phyloP scores from a whole-genome alignment of 2,888 invertebrate genomes.

The Dryobota labecula region DNA sequence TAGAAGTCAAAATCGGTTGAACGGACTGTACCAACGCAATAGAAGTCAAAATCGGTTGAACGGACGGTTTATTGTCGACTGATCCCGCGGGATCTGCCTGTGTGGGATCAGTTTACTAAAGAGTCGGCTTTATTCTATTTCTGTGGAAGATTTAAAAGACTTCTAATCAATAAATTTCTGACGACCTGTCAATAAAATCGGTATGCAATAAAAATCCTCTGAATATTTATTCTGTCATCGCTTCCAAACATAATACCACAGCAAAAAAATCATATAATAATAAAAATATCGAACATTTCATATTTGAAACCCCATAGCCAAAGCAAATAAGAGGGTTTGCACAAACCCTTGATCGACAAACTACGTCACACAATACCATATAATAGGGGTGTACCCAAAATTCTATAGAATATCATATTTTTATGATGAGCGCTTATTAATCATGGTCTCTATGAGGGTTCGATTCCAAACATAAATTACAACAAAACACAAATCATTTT shows the following conservation, averaged over 20 bases:
- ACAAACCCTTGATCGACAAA: slow-evolving; percentile 59
- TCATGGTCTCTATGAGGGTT: slow-evolving; percentile 55
- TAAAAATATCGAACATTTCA: slow-evolving; percentile 48
- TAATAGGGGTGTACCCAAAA: slow-evolving; percentile 52
- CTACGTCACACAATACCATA: slow-evolving; percentile 47
- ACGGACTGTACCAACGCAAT: no score
- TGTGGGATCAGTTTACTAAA: no score
- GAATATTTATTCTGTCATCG: slow-evolving; percentile 17
- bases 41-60: no score
- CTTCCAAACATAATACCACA: background rate
- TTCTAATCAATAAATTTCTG: background rate
- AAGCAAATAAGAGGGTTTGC: slow-evolving; percentile 37
- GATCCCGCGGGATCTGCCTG: no score
- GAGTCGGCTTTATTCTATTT: no score
- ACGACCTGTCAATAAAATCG: background rate
- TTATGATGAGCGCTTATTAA: slow-evolving; percentile 66
- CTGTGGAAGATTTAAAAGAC: background rate
- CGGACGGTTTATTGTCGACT: no score
- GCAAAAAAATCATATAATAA: slow-evolving; percentile 17
- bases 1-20: no score
- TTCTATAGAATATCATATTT: slow-evolving; percentile 69
- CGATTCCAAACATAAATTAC: slow-evolving; percentile 33
- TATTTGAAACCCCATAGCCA: slow-evolving; percentile 37
- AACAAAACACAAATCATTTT: slow-evolving; percentile 8
- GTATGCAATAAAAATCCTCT: slow-evolving; percentile 5